These are phyloP conservation scores for Rhynchotus rufescens DNA, from an alignment of 2,797 vertebrate species.

Conservation along the genomic window DNA sequence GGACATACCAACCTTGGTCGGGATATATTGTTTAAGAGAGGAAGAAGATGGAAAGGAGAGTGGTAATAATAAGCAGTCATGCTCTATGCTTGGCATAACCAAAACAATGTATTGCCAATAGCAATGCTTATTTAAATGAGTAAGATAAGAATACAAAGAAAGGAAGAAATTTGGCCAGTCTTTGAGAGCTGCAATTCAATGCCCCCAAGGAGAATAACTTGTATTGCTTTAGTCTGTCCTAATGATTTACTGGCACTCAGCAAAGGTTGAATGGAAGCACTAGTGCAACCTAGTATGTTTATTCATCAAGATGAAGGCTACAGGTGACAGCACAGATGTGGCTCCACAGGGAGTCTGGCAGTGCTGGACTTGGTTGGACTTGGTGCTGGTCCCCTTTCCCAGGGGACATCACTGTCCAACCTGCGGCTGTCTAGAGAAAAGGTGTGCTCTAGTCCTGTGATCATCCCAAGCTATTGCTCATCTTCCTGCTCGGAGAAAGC, in stretches of 20 bases:
- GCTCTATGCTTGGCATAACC: neutral
- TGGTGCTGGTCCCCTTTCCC: neutral
- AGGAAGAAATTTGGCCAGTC: neutral
- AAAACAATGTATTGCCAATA: neutral
- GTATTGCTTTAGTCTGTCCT: neutral
- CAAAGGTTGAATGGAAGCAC: neutral
- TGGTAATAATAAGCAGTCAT: neutral
- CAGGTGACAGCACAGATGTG: neutral
- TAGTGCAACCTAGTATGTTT: neutral
- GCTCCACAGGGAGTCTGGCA: neutral
- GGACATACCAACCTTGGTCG: neutral
- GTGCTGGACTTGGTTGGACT: neutral
- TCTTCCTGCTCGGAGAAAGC: neutral
- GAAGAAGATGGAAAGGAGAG: neutral
- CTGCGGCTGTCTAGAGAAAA: neutral
- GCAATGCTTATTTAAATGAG: neutral
- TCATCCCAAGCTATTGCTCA: neutral
- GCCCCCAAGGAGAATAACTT: neutral
- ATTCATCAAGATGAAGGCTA: neutral
- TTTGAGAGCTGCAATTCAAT: neutral
- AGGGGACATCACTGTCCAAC: accelerated
- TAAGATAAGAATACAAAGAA: neutral
- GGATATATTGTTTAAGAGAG: neutral
- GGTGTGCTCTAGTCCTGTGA: neutral
- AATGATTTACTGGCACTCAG: neutral